Evolutionary conservation across 2,888 invertebrate genomes (phyloP), one percentile per base, ranked within the genome.

Genomic region (Kryphioiulus occultus): DNA sequence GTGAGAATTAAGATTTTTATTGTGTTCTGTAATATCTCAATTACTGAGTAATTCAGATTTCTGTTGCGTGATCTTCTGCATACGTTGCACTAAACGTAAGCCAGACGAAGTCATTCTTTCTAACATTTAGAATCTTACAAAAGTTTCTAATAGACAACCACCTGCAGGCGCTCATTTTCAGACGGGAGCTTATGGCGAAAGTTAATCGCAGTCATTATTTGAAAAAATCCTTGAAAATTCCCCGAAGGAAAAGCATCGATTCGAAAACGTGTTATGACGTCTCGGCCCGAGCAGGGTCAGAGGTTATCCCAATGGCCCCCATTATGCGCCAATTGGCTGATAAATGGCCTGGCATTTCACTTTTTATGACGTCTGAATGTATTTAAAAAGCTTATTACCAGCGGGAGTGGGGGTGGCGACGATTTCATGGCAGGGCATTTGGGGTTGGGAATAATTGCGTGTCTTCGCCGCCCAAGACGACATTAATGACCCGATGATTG

Each of bases 401-500:
- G 30, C 15, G 4, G 78, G 78, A 78, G 78, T 78, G 78, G 30
- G 68, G 78, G 78, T 78, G 78, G 78, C 78, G 78, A 78, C 78
- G 78, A 78, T 78, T 78, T 78, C 78, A 78, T 78, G 78, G 78
- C 30, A 78, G 78, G 12, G 78, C 30, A 78, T 78, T 78, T 30
- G 78, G 78, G 78, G 78, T 78, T 32, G 78, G 30, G 78, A 30
- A 78, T 78, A 78, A 78, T 78, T 78, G 78, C 22, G 59, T 78
- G 78, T 78, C 78, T 85, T 44, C 44, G 85, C 85, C 85, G 85
- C 85, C 85, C 85, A 85, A 85, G 85, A 85, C 85, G 85, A 85
- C 85, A 85, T 85, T 85, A 85, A 85, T 85, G 85, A 85, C 85
- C 39, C 85, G 78, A 85, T 85, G 85, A 85, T 85, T 85, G 85